Evolutionary conservation across 2,888 invertebrate species (phyloP), one percentile per base, ranked within the genome.

Genomic region (Linnaemya tessellans): DNA sequence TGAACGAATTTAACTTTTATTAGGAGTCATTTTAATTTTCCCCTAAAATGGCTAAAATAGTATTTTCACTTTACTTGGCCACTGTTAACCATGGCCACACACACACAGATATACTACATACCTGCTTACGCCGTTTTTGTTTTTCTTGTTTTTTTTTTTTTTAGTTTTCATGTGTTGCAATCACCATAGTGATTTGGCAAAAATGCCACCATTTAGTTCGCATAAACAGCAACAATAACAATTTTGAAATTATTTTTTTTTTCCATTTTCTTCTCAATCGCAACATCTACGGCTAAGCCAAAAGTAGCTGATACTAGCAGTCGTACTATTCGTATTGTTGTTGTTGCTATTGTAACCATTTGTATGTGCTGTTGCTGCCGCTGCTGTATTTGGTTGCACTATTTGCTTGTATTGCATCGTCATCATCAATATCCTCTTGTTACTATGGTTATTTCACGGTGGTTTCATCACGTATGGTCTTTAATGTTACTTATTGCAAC

Each of bases 391-490:
- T 43, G 60, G 43, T 71, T 64, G 73, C 74, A 74, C 51, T 49
- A 73, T 74, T 80, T 74, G 30, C 41, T 74, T 18, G 35, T 43
- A 80, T 60, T 77, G 77, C 77, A 64, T 30, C 71, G 71, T 82
- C 82, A 82, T 82, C 82, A 82, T 82, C 71, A 77, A 82, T 82
- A 77, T 82, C 65, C 71, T 64, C 82, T 71, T 71, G 82, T 78
- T 78, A 65, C 82, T 82, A 65, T 65, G 82, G 82, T 77, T 82
- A 82, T 82, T 82, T 82, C 70, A 82, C 77, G 82, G 82, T 82
- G 82, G 82, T 82, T 82, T 77, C 71, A 78, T 82, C 77, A 82
- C 82, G 77, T 82, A 77, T 82, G 77, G 82, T 71, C 71, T 77
- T 82, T 82, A 77, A 71, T 77, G 82, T 70, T 82, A 77, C 77